phyloP scores from a whole-genome alignment of 2,888 invertebrate genomes.

The Hirudinaria manillensis region DNA sequence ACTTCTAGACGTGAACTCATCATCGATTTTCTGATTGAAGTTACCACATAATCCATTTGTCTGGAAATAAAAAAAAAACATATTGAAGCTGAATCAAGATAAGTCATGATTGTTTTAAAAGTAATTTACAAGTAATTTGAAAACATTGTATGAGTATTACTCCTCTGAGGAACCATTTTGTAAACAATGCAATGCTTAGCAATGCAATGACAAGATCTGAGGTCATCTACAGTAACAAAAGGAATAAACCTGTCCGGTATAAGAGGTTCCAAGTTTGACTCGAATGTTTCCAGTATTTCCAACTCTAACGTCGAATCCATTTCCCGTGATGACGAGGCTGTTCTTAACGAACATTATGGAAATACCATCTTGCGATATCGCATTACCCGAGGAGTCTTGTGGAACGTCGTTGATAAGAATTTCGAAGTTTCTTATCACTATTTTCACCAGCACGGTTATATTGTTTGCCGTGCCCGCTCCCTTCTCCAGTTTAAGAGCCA shows the following conservation, averaged over 20 bases:
- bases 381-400: background rate
- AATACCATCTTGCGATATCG: background rate
- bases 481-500: slow-evolving; percentile 4
- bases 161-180: too few species aligned
- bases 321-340: slow-evolving; percentile 13
- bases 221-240: too few species aligned
- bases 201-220: too few species aligned
- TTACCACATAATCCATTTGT: slow-evolving; percentile 27
- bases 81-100: too few species aligned
- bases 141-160: too few species aligned
- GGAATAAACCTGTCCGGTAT: background rate
- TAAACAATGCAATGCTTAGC: too few species aligned
- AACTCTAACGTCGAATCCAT: slow-evolving; percentile 19
- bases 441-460: background rate
- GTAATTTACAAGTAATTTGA: too few species aligned
- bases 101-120: too few species aligned
- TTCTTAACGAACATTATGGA: background rate
- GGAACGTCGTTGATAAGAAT: slow-evolving; percentile 5
- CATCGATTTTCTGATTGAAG: slow-evolving; percentile 18
- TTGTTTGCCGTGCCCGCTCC: background rate
- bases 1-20: slow-evolving; percentile 22
- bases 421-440: background rate
- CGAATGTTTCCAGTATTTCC: slow-evolving; percentile 13
- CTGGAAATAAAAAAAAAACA: background rate
- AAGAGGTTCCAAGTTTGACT: slow-evolving; percentile 9